A percentile compares a stretch with the other conserved stretches of the same genome.
Conservation (phyloP, 2,888 invertebrate species). For the Drosophila monieri region DNA sequence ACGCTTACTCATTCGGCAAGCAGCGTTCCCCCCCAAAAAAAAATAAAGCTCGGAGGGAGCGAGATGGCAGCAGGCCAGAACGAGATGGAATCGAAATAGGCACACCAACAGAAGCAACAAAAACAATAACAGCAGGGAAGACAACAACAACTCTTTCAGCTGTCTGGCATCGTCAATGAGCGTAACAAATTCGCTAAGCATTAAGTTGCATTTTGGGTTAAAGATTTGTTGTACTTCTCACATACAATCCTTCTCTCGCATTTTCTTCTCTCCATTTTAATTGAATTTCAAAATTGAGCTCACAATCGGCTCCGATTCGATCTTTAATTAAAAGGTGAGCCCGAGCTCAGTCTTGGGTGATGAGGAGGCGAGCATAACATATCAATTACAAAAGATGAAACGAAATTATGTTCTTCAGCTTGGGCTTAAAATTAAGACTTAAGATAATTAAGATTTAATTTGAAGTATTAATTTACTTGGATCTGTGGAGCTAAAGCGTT, state of each 20-base stretch:
- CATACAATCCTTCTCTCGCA: slow-evolving; percentile 28
- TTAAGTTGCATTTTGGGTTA: slow-evolving; percentile 68
- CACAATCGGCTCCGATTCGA: slow-evolving; percentile 29
- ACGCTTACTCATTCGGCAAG: slow-evolving; percentile 76
- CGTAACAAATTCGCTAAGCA: slow-evolving; percentile 66
- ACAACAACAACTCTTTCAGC: slow-evolving; percentile 32
- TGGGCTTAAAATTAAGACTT: slow-evolving; percentile 6
- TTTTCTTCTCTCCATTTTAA: slow-evolving; percentile 44
- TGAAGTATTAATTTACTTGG: slow-evolving; percentile 9
- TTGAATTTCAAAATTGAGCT: slow-evolving; percentile 50
- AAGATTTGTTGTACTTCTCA: slow-evolving; percentile 31
- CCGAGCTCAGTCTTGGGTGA: slow-evolving; percentile 3
- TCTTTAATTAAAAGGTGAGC: slow-evolving; percentile 44
- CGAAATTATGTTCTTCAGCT: slow-evolving; percentile 24
- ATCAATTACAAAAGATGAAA: slow-evolving; percentile 60
- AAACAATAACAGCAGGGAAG: slow-evolving; percentile 22
- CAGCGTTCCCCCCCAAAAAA: slow-evolving; percentile 47
- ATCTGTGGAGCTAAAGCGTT: neutral
- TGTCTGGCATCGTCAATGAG: slow-evolving; percentile 55
- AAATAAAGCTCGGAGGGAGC: slow-evolving; percentile 10
- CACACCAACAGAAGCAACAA: slow-evolving; percentile 31
- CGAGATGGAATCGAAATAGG: slow-evolving; percentile 37
- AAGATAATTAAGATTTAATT: slow-evolving; percentile 28
- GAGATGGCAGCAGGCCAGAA: slow-evolving; percentile 6
- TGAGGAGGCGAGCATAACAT: slow-evolving; percentile 52